Evolutionary conservation across 2,797 vertebrate species (phyloP).

Genomic region (Lithobates pipiens): DNA sequence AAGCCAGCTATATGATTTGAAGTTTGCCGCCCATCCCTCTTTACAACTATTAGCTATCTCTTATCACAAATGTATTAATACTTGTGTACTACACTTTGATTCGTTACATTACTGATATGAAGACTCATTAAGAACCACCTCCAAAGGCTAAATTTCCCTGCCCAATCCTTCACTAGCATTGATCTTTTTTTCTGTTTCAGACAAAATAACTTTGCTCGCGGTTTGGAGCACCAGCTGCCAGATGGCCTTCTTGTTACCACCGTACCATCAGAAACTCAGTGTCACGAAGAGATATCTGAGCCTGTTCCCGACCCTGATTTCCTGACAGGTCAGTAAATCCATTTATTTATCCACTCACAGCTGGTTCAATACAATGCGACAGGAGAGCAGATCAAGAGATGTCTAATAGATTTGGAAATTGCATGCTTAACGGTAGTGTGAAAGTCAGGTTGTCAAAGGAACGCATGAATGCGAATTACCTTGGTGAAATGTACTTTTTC

Average conservation of each 20-base stretch:
- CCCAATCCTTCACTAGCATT: background rate
- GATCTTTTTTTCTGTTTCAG: slow-evolving; percentile 71
- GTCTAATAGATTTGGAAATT: slow-evolving; percentile 3
- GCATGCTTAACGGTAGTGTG: background rate
- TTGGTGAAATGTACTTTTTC: background rate
- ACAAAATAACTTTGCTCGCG: slow-evolving; percentile 96
- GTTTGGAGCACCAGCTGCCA: slow-evolving; percentile 94
- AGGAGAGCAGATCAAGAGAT: background rate
- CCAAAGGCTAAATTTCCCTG: background rate
- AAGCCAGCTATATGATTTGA: too few species aligned
- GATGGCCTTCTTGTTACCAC: slow-evolving; percentile 95
- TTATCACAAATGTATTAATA: too few species aligned
- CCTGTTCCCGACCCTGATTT: slow-evolving; percentile 93
- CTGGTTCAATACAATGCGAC: background rate
- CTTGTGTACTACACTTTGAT: too few species aligned
- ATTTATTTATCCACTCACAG: background rate
- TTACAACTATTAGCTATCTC: too few species aligned
- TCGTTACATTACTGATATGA: too few species aligned
- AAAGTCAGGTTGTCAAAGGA: slow-evolving; percentile 8
- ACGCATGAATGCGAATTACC: background rate
- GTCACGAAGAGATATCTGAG: slow-evolving; percentile 93
- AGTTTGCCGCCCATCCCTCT: too few species aligned
- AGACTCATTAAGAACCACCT: too few species aligned
- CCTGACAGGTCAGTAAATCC: slow-evolving; percentile 85
- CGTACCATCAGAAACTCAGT: slow-evolving; percentile 92